Base-by-base conservation (phyloP, 2,888 invertebrate genomes). In the Minunthozetes semirufus region DNA sequence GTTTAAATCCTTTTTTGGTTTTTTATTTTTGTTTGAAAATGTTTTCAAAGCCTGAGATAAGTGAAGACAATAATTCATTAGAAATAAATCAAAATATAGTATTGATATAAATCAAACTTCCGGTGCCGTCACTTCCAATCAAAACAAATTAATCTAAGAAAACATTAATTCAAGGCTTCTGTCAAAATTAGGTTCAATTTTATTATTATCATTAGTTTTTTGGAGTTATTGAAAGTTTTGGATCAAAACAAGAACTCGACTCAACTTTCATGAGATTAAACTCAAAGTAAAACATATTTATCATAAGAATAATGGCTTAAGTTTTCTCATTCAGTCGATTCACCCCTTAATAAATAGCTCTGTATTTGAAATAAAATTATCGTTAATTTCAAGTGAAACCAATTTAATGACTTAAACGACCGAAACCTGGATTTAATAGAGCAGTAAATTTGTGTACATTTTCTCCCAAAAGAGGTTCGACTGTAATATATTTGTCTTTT, bases 121-220 rank as follows among this genome's bases (percentile, higher is more conserved):
- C 59, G 59, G 56, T 56, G 29, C 63, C 63, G 33, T 66, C 63
- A 66, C 63, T 2, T 38, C 19, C 38, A 66, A 38, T 66, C 29
- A 17, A 66, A 66, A n/a, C n/a, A 33, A 38, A 66, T 66, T 66
- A 66, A 66, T 66, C 63, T 38, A 19, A 38, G n/a, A 9, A 3
- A 38, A 3, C 63, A 66, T 66, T 66, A 66, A 66, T 66, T 66
- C n/a, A 61, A n/a, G 0, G 29, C n/a, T 61, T 13, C 8, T 42
- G 63, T 66, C 63, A 66, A 66, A 38, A 66, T 66, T 66, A 38
- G 38, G 38, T 38, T 22, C 63, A 59, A 59, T 66, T 66, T 29
- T 61, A 33, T 66, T 66, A 19, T 38, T 38, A 29, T 19, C 38
- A 38, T 38, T 66, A 66, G 8, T 66, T 38, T 59, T 15, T 59